phyloP scores from a whole-genome alignment of 2,888 invertebrate species.

The Lasius fuliginosus region DNA sequence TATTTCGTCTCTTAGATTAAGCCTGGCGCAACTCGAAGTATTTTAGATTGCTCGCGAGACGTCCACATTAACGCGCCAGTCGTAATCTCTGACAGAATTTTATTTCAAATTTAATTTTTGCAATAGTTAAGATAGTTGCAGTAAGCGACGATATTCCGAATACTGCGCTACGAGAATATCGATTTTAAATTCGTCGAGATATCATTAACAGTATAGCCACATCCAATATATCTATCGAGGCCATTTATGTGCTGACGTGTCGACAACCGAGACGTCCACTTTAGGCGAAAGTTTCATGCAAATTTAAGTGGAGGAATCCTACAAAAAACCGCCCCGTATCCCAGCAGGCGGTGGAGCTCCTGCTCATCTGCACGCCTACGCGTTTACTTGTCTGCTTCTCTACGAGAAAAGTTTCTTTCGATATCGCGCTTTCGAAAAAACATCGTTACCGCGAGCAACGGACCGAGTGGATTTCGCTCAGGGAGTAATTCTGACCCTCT shows the following conservation, averaged over 20 bases:
- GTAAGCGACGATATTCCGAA: background rate
- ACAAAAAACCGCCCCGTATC: constrained; percentile 69
- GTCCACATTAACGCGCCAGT: background rate
- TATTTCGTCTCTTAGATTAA: constrained; percentile 19
- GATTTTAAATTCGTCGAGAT: constrained; percentile 11
- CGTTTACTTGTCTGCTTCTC: constrained; percentile 28
- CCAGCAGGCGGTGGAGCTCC: constrained; percentile 26
- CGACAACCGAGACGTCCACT: constrained; percentile 38
- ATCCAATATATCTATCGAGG: constrained; percentile 17
- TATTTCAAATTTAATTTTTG: background rate
- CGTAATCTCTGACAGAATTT: background rate
- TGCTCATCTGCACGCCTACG: constrained; percentile 42
- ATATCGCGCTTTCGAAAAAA: constrained; percentile 55
- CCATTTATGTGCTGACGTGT: constrained; percentile 43
- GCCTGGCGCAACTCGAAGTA: background rate
- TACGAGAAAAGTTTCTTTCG: constrained; percentile 53
- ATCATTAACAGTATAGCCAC: background rate
- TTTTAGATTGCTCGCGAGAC: background rate
- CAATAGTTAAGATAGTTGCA: background rate
- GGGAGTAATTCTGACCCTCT: constrained; percentile 71
- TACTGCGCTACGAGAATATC: background rate
- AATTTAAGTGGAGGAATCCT: constrained; percentile 58
- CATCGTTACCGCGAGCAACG: constrained; percentile 55
- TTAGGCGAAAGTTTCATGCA: constrained; percentile 45
- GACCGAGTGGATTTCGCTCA: constrained; percentile 66